Conservation (phyloP, 2,113 vertebrate genomes). For the Candoia aspera region DNA sequence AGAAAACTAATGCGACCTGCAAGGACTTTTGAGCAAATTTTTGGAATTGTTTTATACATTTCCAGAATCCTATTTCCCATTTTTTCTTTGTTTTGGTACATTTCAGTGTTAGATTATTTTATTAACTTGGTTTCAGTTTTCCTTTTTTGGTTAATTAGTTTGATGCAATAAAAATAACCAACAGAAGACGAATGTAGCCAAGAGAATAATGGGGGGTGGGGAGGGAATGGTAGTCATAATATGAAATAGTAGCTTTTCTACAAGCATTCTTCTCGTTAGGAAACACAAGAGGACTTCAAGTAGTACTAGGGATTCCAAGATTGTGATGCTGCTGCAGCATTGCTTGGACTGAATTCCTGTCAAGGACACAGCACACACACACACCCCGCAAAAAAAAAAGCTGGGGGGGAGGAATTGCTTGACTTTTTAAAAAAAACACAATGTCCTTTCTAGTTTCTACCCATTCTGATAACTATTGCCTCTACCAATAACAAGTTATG, state of each 20-base stretch:
- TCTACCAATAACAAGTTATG: constrained; percentile 1
- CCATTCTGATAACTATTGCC: neutral
- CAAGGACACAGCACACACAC: neutral
- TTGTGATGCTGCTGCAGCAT: neutral
- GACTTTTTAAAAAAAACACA: neutral
- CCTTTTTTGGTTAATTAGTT: too few relatives aligned
- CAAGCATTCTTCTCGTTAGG: neutral
- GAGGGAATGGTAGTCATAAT: neutral
- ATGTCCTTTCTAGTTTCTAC: neutral
- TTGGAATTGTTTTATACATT: too few relatives aligned
- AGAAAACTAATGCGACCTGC: neutral
- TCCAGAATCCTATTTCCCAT: too few relatives aligned
- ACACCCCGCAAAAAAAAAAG: neutral
- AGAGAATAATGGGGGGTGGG: too few relatives aligned
- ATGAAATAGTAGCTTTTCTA: neutral
- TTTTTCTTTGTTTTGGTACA: too few relatives aligned
- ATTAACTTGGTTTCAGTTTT: too few relatives aligned
- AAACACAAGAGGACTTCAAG: neutral
- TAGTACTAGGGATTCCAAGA: neutral
- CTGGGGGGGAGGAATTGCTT: neutral
- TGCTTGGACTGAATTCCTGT: neutral
- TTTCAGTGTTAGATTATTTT: too few relatives aligned
- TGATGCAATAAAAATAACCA: too few relatives aligned
- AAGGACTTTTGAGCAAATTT: too few relatives aligned
- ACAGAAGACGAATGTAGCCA: neutral